Percentiles rank a stretch among this genome's conserved stretches.
Evolutionary conservation across 2,888 invertebrate species (phyloP).

Genomic region (Antheraea assamensis): DNA sequence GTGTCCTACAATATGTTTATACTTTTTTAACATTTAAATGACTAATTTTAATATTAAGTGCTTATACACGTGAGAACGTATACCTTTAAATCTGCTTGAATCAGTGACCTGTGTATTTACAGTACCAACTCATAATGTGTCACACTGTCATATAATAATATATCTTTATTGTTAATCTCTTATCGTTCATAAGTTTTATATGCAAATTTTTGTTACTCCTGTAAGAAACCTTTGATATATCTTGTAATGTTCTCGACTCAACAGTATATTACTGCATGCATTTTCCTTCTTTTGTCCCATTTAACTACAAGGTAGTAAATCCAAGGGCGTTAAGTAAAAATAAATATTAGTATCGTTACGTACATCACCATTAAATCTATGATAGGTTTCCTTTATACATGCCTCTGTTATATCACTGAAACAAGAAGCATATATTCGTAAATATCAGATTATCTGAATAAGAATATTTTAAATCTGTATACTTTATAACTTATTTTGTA

Average conservation of each 20-base stretch:
- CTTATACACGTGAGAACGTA: neutral
- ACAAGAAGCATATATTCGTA: too few species aligned
- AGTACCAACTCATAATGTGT: neutral
- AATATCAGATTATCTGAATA: too few species aligned
- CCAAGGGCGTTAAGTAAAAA: neutral
- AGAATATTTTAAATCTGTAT: neutral
- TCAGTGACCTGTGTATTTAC: neutral
- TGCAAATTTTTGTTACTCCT: neutral
- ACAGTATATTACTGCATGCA: neutral
- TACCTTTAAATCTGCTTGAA: neutral
- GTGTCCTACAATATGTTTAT: neutral
- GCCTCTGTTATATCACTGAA: too few species aligned
- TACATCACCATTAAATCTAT: neutral
- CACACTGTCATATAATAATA: neutral
- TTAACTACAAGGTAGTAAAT: neutral
- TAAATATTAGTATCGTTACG: neutral
- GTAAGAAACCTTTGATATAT: conserved; percentile 2
- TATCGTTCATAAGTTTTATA: conserved; percentile 10
- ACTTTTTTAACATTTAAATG: neutral
- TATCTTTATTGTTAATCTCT: conserved; percentile 11
- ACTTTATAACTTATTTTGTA: neutral
- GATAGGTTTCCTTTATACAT: neutral
- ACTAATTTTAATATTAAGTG: neutral
- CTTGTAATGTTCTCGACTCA: neutral
- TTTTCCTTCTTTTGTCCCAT: neutral